Base-by-base conservation (phyloP, 2,888 invertebrate genomes). In the Limenitis camilla region DNA sequence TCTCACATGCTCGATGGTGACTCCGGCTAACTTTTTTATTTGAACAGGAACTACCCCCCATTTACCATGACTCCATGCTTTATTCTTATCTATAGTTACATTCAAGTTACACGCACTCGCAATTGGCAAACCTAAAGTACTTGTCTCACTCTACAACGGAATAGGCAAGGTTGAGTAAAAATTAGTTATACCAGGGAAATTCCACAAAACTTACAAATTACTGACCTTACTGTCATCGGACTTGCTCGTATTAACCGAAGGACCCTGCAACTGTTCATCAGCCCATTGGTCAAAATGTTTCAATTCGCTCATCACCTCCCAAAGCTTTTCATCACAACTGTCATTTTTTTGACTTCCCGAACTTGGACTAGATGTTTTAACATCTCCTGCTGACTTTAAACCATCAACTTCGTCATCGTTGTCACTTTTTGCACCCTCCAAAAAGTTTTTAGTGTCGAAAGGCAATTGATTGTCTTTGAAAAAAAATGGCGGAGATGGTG, bases 41-140 rank as follows among this genome's bases (percentile, higher is more conserved):
- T 83, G 83, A 6, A 86, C 81, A 0, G 84, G 83, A 38, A 83
- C 75, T 9, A 78, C 72, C 41, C 86, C 86, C 86, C 86, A 87
- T 47, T 68, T 76, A 39, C 86, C 86, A 5, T 66, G 65, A 56
- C 67, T 78, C 86, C 86, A 87, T 1, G 61, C 56, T 39, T 68
- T 69, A 35, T 60, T 63, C 45, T 64, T 71, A 44, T 81, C 82
- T 5, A 67, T 43, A 5, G 67, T 65, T 32, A 87, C 67, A 58
- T 85, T 80, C 38, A 87, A 59, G 59, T 74, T 77, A 55, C 81
- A 77, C 0, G 76, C 72, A 59, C 83, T 81, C 27, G 81, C 83
- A 56, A 87, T 65, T 2, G 85, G 83, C 44, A 86, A 65, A 2
- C 86, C 86, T 59, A 77, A 76, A 11, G 76, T 72, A 60, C 86